Evolutionary conservation across 2,113 vertebrate genomes (phyloP), one percentile per base, ranked within the genome.

Genomic region (Meriones unguiculatus): DNA sequence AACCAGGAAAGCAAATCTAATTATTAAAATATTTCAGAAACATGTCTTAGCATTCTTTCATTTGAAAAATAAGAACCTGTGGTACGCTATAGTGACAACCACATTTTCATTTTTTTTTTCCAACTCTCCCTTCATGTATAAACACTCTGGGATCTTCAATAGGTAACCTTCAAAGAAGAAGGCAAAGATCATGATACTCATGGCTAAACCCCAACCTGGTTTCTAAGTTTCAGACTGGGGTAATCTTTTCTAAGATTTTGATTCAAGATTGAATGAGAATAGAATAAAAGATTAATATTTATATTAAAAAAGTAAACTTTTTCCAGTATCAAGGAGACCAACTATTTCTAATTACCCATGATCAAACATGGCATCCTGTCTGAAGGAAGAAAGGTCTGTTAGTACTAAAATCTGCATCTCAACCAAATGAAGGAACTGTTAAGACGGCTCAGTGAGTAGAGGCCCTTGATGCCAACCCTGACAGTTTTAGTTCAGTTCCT

Each of bases 201-300:
- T 9, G 88, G 87, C 24, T 30, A 92, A 77, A 91, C 2, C 12
- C 70, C 76, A 87, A 54, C 13, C 62, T 82, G 46, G 52, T 50
- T 75, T 72, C 89, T 85, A 46, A 93, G 24, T 8, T 65, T 96
- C 92, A 97, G 64, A 93, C 9, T 0, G 78, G 82, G 87, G 67
- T 52, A 72, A 73, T 1, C 57, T 57, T 57, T n/a, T 93, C 72
- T 86, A 86, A 85, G 84, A 97, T 38, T 62, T 1, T 67, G 52
- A 94, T 46, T 97, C 94, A 96, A 89, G 54, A 87, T 62, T 57
- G 12, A 2, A 17, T 20, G 80, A 76, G 93, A 96, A 88, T 38
- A 85, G 38, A 4, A 62, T 87, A 76, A 84, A 87, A 77, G 30
- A 65, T 76, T 76, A 65, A 25, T 84, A 59, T 89, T 94, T 87